Conservation (phyloP, 2,888 invertebrate species). For the Eulithis prunata region DNA sequence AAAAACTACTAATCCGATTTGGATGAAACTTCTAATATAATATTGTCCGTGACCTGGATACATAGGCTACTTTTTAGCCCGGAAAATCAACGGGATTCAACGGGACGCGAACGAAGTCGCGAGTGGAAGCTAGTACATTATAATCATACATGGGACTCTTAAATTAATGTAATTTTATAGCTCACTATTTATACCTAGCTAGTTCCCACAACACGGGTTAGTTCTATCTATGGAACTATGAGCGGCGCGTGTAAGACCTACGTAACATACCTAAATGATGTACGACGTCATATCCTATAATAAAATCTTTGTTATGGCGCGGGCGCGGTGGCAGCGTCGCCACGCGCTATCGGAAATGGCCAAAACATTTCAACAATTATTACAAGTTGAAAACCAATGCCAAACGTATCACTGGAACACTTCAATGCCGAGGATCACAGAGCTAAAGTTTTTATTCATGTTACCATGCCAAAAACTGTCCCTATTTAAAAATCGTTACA, state of each 20-base stretch:
- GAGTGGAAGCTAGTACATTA: no score
- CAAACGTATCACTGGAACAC: slow-evolving; percentile 18
- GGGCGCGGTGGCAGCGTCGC: slow-evolving; percentile 16
- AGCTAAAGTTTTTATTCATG: slow-evolving; percentile 8
- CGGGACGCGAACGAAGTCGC: no score
- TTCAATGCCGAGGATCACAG: slow-evolving; percentile 26
- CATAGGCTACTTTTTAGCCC: no score
- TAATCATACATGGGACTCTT: neutral
- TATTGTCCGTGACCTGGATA: no score
- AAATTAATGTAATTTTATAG: neutral
- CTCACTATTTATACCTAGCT: neutral
- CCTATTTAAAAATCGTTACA: slow-evolving; percentile 27
- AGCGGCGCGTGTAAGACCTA: slow-evolving; percentile 12
- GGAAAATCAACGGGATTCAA: no score
- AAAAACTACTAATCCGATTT: no score
- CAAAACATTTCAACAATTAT: slow-evolving; percentile 1
- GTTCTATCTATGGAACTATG: slow-evolving; percentile 7
- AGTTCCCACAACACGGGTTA: slow-evolving; percentile 7
- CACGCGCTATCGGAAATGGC: slow-evolving; percentile 14
- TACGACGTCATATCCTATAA: slow-evolving; percentile 16
- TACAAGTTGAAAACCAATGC: slow-evolving; percentile 10
- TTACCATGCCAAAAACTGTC: slow-evolving; percentile 28
- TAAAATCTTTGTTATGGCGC: slow-evolving; percentile 15
- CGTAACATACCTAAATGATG: slow-evolving; percentile 6
- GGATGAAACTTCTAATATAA: no score